Base-by-base conservation (phyloP, 2,797 vertebrate species). In the Rhadinocentrus ornatus region DNA sequence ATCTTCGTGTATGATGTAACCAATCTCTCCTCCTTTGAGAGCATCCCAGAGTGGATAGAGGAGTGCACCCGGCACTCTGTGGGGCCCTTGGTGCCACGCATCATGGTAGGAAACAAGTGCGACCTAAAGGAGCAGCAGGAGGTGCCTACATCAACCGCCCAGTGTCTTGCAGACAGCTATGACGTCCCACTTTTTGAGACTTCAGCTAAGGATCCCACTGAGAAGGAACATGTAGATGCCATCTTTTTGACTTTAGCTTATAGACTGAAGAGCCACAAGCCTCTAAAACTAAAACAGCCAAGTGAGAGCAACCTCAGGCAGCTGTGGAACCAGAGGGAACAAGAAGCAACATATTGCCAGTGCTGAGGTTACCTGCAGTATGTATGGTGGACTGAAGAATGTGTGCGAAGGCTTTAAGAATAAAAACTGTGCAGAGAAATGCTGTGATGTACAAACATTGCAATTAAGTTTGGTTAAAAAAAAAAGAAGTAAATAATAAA, bases 211-310 rank as follows among this genome's bases (percentile, higher is more conserved):
- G 94, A 94, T 52, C 92, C 91, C 0, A 54, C 69, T 0, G 94
- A 95, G 86, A 93, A 93, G 71, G 93, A 94, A 61, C 88, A 95
- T 0, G 91, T 95, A 0, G 93, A 94, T 5, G 92, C 94, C 29
- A 95, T 95, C 70, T 95, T 95, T 82, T 87, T 95, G 79, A 95
- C 94, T 18, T 77, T 95, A 75, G 94, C 94, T 48, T 93, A 95
- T 53, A 92, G 88, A 80, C 87, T 95, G 68, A 94, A 95, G 76
- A 94, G 89, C 84, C 93, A 93, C 80, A 95, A 94, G 71, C 90
- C 91, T 13, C 82, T 95, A 77, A 88, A 92, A 84, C 91, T 95
- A 72, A 94, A 94, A 83, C 93, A 94, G 85, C 92, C 82, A 9
- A 91, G 76, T 7, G 89, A 88, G 74, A 82, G 71, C 61, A 71